phyloP scores from a whole-genome alignment of 2,888 invertebrate genomes.

The Cheilosia impressa region DNA sequence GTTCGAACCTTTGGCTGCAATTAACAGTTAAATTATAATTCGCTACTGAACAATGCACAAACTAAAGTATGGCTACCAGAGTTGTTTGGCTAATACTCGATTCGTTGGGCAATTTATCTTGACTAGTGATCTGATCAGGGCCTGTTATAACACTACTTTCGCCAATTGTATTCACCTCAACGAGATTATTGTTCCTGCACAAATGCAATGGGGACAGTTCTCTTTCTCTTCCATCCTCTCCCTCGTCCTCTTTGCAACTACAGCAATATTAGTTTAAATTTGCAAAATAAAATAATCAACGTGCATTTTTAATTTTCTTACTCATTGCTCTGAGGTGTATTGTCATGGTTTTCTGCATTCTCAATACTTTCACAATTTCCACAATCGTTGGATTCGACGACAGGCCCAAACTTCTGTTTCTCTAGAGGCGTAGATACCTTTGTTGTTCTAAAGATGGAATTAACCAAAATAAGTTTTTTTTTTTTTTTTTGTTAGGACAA shows the following conservation, averaged over 20 bases:
- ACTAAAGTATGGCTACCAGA: slow-evolving; percentile 69
- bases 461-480: neutral
- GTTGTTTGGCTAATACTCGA: slow-evolving; percentile 77
- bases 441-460: slow-evolving; percentile 46
- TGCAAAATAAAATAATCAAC: neutral
- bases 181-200: slow-evolving; percentile 26
- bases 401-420: slow-evolving; percentile 66
- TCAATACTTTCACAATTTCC: slow-evolving; percentile 60
- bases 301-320: neutral
- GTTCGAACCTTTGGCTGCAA: slow-evolving; percentile 83
- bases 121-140: slow-evolving; percentile 19
- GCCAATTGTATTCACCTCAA: slow-evolving; percentile 28
- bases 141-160: slow-evolving; percentile 2
- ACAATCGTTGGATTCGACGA: slow-evolving; percentile 64
- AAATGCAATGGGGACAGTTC: slow-evolving; percentile 21
- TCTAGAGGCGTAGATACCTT: slow-evolving; percentile 60
- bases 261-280: neutral
- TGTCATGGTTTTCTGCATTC: slow-evolving; percentile 33
- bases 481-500: neutral
- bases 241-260: slow-evolving; percentile 40
- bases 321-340: slow-evolving; percentile 45
- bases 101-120: slow-evolving; percentile 68
- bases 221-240: slow-evolving; percentile 20
- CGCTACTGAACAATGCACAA: accelerated
- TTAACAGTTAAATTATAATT: slow-evolving; percentile 43